Evolutionary conservation across 2,113 vertebrate species (phyloP), one percentile per base, ranked within the genome.

Genomic region (Albula goreensis): DNA sequence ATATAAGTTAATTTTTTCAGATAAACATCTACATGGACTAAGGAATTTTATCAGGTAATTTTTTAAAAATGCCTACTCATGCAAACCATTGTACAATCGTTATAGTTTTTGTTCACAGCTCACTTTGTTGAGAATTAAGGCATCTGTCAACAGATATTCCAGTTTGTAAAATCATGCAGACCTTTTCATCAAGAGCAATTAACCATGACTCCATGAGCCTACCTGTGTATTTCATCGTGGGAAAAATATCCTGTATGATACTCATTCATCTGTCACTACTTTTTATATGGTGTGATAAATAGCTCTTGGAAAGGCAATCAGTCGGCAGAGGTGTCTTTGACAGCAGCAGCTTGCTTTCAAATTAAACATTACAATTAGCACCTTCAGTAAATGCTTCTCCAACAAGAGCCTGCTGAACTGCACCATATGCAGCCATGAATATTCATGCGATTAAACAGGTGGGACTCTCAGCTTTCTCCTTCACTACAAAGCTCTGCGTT

Each of bases 291-390:
- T 66, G 78, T 51, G 56, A 22, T 49, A 78, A 81, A 48, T 63
- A 78, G 19, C 11, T 22, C 52, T 49, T 50, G 77, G 31, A 25
- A 50, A 60, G 84, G 60, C 84, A 80, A 10, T 52, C 78, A 80
- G 77, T 41, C 77, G n/a, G 78, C 15, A 85, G 41, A 41, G 56
- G 78, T 63, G 78, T 48, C 78, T 78, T 78, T 81, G 78, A 85
- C 77, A 80, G 78, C 85, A 85, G 78, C 85, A 85, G 53, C 85
- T 85, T 85, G 31, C 85, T 81, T 85, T 85, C 78, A 85, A 85
- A 85, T 85, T 80, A 85, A 85, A 53, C 56, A 8, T 80, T 85
- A 78, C 85, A 85, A 85, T 85, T 85, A 85, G 85, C 56, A 6
- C 56, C 17, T 48, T 66, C 85, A 66, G 78, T 80, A 63, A 80